Base-by-base conservation (phyloP, 1,140 invertebrate species). In the Radopholus similis region DNA sequence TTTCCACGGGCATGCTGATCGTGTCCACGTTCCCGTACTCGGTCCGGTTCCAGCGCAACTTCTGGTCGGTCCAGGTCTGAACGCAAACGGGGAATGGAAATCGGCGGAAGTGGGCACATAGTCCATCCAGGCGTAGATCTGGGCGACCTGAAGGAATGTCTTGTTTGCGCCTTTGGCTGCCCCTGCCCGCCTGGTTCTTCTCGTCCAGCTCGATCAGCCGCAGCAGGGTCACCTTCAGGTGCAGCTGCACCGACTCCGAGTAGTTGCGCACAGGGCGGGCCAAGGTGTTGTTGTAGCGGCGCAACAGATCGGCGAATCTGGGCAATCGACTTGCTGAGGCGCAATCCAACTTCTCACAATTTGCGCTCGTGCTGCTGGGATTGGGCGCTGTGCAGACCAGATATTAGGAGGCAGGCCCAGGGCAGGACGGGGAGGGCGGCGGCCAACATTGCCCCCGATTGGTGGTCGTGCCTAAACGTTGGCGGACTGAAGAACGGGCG, bases 181-280 rank as follows among this genome's bases (percentile, higher is more conserved):
- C 5, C 5, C 18, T 2, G 26, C 1, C 26, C 6, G 44, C 58
- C n/a, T 62, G 58, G 49, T 62, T 62, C 38, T 62, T 62, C 49
- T 62, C 78, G 64, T 97, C 95, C 89, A 98, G 94, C 87, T 97
- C 95, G 85, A 98, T 97, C 85, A 98, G 96, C 88, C 98, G 95
- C 89, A 96, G 95, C 6, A 76, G 59, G 8, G 76, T 75, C 13
- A 80, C 78, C 68, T 80, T 80, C 32, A 80, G 58, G 53, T 82
- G 72, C 23, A 80, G 77, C 5, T 68, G 72, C 56, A 80, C 78
- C 23, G 79, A 75, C 23, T 74, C 56, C 1, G 79, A 78, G 57
- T 82, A 76, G 59, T 82, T 96, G 82, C 89, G 89, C 79, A 97
- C 93, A 62, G 95, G 95, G 83, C 95, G 87, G 87, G 97, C 93